These are phyloP conservation scores for Urophycis tenuis DNA, from an alignment of 2,797 vertebrate genomes.

Conservation along the genomic window DNA sequence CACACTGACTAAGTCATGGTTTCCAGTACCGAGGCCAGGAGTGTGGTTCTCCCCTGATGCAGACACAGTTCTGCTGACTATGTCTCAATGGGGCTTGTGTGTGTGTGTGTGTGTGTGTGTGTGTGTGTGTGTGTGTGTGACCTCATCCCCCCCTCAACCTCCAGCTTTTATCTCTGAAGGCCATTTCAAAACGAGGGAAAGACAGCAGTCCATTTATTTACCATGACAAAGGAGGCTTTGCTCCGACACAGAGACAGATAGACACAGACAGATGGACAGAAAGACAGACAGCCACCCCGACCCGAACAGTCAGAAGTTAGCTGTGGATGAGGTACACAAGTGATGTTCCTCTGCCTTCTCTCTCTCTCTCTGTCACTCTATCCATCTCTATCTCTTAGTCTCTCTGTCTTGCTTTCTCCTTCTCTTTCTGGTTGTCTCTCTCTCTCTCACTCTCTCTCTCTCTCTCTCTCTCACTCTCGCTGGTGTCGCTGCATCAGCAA, in stretches of 20 bases:
- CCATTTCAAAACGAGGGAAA: conserved; percentile 25
- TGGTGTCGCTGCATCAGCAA: not conserved
- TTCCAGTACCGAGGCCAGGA: conserved; percentile 52
- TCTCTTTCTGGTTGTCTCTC: not conserved
- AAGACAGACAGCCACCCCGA: not conserved
- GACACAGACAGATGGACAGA: not conserved
- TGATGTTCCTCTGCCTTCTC: not conserved
- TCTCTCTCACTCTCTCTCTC: conserved; percentile 1
- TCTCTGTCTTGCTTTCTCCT: not conserved
- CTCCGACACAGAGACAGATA: not conserved
- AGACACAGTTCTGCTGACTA: conserved; percentile 12
- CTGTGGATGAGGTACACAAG: no score
- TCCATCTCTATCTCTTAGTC: not conserved
- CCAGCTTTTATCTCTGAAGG: conserved; percentile 31
- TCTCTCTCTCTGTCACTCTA: not conserved
- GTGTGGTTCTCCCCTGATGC: conserved; percentile 32
- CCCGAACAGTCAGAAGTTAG: not conserved
- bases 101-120: not conserved
- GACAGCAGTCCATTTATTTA: no score
- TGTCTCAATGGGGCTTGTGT: not conserved
- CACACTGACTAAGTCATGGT: conserved; percentile 24
- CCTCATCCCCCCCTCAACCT: not conserved
- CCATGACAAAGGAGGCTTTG: conserved; percentile 22
- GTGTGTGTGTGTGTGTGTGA: not conserved
- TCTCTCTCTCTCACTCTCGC: not conserved